phyloP scores from a whole-genome alignment of 1,140 invertebrate genomes.

The Papilio glaucus region DNA sequence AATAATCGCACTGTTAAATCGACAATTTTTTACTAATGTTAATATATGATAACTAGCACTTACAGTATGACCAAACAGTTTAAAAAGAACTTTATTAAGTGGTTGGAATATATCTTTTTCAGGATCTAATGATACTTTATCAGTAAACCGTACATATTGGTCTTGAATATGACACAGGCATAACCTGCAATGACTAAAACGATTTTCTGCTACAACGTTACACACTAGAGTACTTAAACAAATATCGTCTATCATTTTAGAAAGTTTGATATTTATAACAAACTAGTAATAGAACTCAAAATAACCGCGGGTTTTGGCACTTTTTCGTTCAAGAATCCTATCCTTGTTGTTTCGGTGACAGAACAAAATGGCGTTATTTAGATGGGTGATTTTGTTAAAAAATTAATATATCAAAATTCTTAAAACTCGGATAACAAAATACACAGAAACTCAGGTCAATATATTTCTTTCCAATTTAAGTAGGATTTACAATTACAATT shows the following conservation, averaged over 20 bases:
- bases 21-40: neutral
- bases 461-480: neutral
- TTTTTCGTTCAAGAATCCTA: constrained; percentile 70
- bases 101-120: constrained; percentile 43
- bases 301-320: constrained; percentile 60
- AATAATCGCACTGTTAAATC: neutral
- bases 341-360: constrained; percentile 38
- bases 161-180: constrained; percentile 62
- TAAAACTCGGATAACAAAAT: neutral
- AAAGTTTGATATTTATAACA: neutral
- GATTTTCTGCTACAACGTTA: constrained; percentile 61
- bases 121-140: constrained; percentile 54
- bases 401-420: neutral
- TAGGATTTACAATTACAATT: neutral
- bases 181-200: constrained; percentile 74
- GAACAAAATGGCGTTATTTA: constrained; percentile 35
- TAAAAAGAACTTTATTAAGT: constrained; percentile 56
- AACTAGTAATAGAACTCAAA: constrained; percentile 45
- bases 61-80: constrained; percentile 61
- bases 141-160: constrained; percentile 62
- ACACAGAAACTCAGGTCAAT: neutral
- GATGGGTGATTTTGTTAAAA: neutral
- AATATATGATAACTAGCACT: constrained; percentile 37
- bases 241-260: constrained; percentile 51
- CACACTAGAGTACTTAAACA: constrained; percentile 61